Base-by-base conservation (phyloP, 2,888 invertebrate species). In the Desoria tigrina region DNA sequence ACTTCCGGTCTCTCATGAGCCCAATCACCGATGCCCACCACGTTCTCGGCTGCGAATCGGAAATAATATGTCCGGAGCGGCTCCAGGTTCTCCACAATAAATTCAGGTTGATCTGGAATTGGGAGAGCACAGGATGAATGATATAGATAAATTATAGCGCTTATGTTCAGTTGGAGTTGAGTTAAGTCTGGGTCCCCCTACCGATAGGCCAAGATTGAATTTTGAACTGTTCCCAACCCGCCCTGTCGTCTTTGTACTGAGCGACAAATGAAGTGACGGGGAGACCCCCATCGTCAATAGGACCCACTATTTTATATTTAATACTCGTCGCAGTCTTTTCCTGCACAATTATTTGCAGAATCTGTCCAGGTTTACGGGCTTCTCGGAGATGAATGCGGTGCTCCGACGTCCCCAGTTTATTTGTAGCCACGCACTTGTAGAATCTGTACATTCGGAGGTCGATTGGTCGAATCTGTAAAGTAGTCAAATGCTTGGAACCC, bases 361-460 rank as follows among this genome's bases (percentile, higher is more conserved):
- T 83, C 18, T 83, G 80, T 2, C 84, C 84, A 0, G 94, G 94
- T 1, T 85, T 84, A 54, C 83, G 84, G 0, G 91, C 94, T 80
- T 90, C 87, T 74, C 86, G 7, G 68, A 94, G 81, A 66, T 87
- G 85, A 77, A 92, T 87, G n/a, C 82, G 81, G 69, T 87, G 86
- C 69, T 85, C 85, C 2, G 84, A 84, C 57, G 83, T 83, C 2
- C 94, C 94, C 54, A 89, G 85, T 23, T 83, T 82, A 78, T 94
- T 94, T 1, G 85, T 86, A 0, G 94, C 94, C 54, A 89, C 83
- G 78, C 94, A 94, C 79, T 87, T 89, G 81, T 92, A 94, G 24
- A 83, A 82, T 0, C 88, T 88, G 77, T 88, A 94, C 65, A 87
- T 86, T 42, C 83, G 81, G 14, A 80, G 81, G 68, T 89, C 87